Percentiles rank a stretch among this genome's conserved stretches.
phyloP scores from a whole-genome alignment of 2,113 vertebrate genomes.

The Loxodonta africana region DNA sequence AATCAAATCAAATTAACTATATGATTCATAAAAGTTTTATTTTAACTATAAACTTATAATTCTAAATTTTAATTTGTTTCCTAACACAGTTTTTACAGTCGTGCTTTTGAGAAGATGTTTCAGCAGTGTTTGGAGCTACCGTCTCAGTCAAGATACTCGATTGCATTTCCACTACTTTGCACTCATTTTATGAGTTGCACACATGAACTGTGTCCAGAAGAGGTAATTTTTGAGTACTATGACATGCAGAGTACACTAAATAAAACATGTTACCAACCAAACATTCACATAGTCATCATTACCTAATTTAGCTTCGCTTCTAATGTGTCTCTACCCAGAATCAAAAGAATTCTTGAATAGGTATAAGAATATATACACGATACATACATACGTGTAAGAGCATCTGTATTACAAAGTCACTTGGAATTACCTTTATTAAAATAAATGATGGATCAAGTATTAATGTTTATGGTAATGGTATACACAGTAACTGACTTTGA shows the following conservation, averaged over 20 bases:
- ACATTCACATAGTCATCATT: slow-evolving; percentile 2
- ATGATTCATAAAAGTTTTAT: neutral
- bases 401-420: neutral
- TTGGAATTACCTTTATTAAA: slow-evolving; percentile 54
- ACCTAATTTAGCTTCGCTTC: neutral
- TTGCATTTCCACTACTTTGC: slow-evolving; percentile 98
- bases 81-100: slow-evolving; percentile 97
- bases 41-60: slow-evolving; percentile 34
- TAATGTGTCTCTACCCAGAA: neutral
- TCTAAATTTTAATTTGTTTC: slow-evolving; percentile 76
- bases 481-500: neutral
- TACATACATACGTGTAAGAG: neutral
- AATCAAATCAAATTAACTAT: slow-evolving; percentile 26
- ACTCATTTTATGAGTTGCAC: slow-evolving; percentile 99
- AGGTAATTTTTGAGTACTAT: slow-evolving; percentile 89
- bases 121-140: slow-evolving; percentile 99
- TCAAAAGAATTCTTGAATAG: slow-evolving; percentile 51
- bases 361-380: neutral
- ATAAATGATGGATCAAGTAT: neutral
- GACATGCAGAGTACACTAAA: neutral
- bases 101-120: slow-evolving; percentile 99
- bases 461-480: slow-evolving; percentile 54
- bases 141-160: slow-evolving; percentile 98
- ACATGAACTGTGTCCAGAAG: slow-evolving; percentile 98
- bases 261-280: neutral